Conservation (phyloP, 2,797 vertebrate genomes). For the Taeniopygia guttata region DNA sequence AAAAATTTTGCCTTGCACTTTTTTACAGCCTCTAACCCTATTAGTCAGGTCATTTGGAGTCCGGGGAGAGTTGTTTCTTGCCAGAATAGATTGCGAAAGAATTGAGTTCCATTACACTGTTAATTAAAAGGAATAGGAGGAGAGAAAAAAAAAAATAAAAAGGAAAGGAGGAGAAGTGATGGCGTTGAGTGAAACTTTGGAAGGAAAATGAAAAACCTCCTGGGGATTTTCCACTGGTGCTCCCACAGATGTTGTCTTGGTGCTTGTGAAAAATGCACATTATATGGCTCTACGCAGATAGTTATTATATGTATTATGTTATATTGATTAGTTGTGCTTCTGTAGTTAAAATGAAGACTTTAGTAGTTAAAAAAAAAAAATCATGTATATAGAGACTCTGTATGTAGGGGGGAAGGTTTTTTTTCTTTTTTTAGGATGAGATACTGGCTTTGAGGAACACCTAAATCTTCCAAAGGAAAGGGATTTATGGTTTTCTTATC, state of each 20-base stretch:
- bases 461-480: too few species aligned
- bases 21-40: conserved; percentile 63
- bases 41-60: conserved; percentile 58
- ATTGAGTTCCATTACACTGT: conserved; percentile 64
- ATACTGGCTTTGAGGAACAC: too few species aligned
- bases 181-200: background rate
- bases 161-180: background rate
- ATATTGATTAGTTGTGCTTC: too few species aligned
- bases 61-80: conserved; percentile 56
- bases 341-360: too few species aligned
- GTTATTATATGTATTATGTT: too few species aligned
- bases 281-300: too few species aligned
- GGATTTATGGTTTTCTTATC: too few species aligned
- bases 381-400: too few species aligned
- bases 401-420: too few species aligned
- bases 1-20: conserved; percentile 9
- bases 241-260: background rate
- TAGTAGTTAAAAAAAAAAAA: too few species aligned
- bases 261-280: background rate
- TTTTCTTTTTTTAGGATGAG: too few species aligned
- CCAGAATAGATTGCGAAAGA: conserved; percentile 53
- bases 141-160: background rate
- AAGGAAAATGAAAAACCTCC: background rate
- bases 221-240: background rate
- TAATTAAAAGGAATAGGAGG: conserved; percentile 57